Base-by-base conservation (phyloP, 2,888 invertebrate species). In the Epistrophe eligans region DNA sequence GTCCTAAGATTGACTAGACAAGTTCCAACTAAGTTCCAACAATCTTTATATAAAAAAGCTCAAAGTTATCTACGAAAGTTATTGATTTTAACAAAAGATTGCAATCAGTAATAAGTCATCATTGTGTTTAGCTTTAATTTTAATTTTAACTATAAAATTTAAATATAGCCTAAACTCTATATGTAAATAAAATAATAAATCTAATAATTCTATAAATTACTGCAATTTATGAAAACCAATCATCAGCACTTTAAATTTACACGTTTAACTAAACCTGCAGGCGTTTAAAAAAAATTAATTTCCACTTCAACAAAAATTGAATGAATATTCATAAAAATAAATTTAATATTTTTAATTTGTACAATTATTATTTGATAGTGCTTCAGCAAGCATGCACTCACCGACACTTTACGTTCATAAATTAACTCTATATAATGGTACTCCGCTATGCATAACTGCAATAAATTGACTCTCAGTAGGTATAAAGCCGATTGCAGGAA, bases 331-430 rank as follows among this genome's bases (percentile, higher is more conserved):
- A 74, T 58, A 79, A 85, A 83, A 77, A 87, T 72, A 79, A 88
- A 88, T 79, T 80, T 74, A 84, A 84, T 88, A 88, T 77, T 88
- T 79, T 88, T 88, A 88, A 88, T 88, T 88, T 88, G 84, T 28
- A 4, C 88, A 88, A 88, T 88, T 88, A 88, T 70, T 73, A 11
- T 66, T 74, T 77, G 76, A 88, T 88, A 87, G 87, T 87, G 83
- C 72, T 79, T 45, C 64, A 70, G 67, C 40, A 6, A 7, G 32
- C 32, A 32, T 9, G 6, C 50, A 57, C 48, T 17, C 52, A 50
- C 58, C 13, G 35, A 32, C 70, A 79, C 64, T 66, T 73, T 77
- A 67, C 17, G 15, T 43, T 76, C 83, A 67, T 87, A 87, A 87
- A 87, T 87, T 83, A 74, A 81, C 52, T 64, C 13, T 6, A n/a